A percentile compares a stretch with the other conserved stretches of the same genome.
phyloP scores from a whole-genome alignment of 2,797 vertebrate genomes.

The Tarsius wallacei region DNA sequence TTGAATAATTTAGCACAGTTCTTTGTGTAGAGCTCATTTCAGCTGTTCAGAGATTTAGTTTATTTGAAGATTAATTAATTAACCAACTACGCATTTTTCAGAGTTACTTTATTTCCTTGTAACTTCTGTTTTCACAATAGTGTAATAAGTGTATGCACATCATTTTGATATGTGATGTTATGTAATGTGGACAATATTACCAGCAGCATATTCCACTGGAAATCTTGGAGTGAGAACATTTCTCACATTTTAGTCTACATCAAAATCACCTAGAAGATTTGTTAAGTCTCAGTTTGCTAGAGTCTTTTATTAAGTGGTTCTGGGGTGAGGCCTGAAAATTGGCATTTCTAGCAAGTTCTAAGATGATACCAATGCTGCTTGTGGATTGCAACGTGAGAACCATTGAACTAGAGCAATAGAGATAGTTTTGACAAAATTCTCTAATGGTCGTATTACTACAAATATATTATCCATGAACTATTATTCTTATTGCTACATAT shows the following conservation, averaged over 20 bases:
- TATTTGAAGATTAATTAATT: neutral
- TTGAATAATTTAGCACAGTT: constrained; percentile 46
- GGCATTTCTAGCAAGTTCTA: neutral
- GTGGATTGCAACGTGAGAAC: neutral
- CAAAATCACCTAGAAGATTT: neutral
- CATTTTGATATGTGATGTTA: neutral
- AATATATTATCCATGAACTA: neutral
- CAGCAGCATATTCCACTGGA: neutral
- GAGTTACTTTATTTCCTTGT: neutral
- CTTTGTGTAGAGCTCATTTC: neutral
- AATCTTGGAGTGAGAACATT: neutral
- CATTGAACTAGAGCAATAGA: neutral
- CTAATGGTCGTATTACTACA: neutral
- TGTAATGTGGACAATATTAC: neutral
- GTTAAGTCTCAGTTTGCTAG: neutral
- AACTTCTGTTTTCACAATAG: neutral
- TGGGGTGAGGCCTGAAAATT: neutral
- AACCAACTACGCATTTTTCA: neutral
- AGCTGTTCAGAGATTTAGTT: neutral
- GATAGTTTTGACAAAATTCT: neutral
- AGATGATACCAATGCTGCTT: neutral
- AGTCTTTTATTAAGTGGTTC: neutral
- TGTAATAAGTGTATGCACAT: neutral
- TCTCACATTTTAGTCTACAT: neutral
- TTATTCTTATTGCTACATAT: neutral